Percentiles rank a stretch among this genome's conserved stretches.
Conservation (phyloP, 2,888 invertebrate genomes). For the Drosophila diplacantha region DNA sequence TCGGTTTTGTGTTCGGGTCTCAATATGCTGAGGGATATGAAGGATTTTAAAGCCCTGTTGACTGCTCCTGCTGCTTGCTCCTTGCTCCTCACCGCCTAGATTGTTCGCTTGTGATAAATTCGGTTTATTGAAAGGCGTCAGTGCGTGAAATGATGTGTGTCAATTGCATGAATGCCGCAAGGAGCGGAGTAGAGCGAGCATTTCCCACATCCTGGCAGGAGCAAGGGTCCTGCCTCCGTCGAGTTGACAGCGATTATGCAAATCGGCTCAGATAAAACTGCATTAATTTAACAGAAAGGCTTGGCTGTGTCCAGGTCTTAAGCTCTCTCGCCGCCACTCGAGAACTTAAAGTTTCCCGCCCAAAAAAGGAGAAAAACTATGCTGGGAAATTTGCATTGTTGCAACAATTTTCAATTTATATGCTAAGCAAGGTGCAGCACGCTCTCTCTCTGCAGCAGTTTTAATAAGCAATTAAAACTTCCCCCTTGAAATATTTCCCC, state of each 20-base stretch:
- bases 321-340: slow-evolving; percentile 18
- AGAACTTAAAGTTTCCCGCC: slow-evolving; percentile 26
- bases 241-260: slow-evolving; percentile 74
- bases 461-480: slow-evolving; percentile 64
- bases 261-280: slow-evolving; percentile 56
- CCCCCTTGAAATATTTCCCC: not conserved
- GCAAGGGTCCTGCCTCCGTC: slow-evolving; percentile 20
- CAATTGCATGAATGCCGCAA: slow-evolving; percentile 75
- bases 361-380: slow-evolving; percentile 15
- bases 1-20: slow-evolving; percentile 57
- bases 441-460: slow-evolving; percentile 21
- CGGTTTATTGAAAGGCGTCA: slow-evolving; percentile 79
- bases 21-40: slow-evolving; percentile 58
- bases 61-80: slow-evolving; percentile 41
- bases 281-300: slow-evolving; percentile 50
- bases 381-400: slow-evolving; percentile 54
- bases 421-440: slow-evolving; percentile 48
- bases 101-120: slow-evolving; percentile 73
- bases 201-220: slow-evolving; percentile 13
- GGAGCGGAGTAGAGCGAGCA: slow-evolving; percentile 3
- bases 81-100: slow-evolving; percentile 28
- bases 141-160: slow-evolving; percentile 79
- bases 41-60: slow-evolving; percentile 70
- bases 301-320: slow-evolving; percentile 38
- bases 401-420: slow-evolving; percentile 56